A percentile compares a stretch with the other conserved stretches of the same genome.
Conservation (phyloP, 2,888 invertebrate species). For the Amphipyra berbera region DNA sequence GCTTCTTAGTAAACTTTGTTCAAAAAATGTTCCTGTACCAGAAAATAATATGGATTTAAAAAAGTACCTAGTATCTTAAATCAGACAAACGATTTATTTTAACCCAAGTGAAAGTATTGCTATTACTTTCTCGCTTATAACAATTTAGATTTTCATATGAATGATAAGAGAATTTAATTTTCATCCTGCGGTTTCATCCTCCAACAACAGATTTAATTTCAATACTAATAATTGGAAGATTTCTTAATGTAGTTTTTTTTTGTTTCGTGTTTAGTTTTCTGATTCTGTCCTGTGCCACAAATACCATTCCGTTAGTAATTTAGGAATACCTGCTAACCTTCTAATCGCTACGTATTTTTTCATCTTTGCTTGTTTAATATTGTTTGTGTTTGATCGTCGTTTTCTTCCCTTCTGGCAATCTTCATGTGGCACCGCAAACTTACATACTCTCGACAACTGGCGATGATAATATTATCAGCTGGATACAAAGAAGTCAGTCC, state of each 20-base stretch:
- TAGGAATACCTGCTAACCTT: constrained; percentile 38
- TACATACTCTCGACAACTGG: constrained; percentile 83
- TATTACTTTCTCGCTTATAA: no score
- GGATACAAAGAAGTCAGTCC: constrained; percentile 89
- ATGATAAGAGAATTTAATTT: no score
- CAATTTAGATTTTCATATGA: no score
- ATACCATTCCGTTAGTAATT: constrained; percentile 42
- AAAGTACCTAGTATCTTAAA: no score
- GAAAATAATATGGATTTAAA: no score
- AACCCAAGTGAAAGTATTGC: no score
- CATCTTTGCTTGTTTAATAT: constrained; percentile 80
- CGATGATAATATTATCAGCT: constrained; percentile 80
- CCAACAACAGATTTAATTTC: background rate
- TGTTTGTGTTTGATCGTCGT: constrained; percentile 86
- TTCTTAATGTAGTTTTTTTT: constrained; percentile 36
- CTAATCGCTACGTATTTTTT: constrained; percentile 65
- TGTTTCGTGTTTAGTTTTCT: constrained; percentile 18
- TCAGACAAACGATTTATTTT: no score
- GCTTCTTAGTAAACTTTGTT: no score
- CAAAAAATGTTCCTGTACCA: no score
- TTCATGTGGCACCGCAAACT: constrained; percentile 87
- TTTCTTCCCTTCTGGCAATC: constrained; percentile 89
- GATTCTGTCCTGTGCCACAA: constrained; percentile 49
- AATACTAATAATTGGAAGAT: constrained; percentile 10
- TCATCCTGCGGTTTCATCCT: no score